phyloP scores from a whole-genome alignment of 2,888 invertebrate species.

The Ophraella communa region DNA sequence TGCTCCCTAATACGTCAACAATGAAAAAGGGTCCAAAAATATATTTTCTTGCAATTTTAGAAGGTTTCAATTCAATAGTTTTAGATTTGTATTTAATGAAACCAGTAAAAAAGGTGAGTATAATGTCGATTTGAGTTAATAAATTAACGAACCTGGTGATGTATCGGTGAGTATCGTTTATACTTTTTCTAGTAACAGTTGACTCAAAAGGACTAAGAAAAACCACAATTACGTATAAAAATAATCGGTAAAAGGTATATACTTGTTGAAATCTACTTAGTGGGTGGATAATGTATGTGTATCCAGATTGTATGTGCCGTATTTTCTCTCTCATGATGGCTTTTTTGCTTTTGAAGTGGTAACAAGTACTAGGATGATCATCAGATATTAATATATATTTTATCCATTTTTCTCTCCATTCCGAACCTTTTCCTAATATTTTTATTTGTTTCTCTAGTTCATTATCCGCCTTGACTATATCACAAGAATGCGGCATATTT shows the following conservation, averaged over 20 bases:
- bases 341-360: conserved; percentile 37
- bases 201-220: conserved; percentile 32
- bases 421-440: background rate
- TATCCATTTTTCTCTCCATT: background rate
- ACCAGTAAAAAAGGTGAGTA: conserved; percentile 37
- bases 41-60: conserved; percentile 31
- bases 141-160: conserved; percentile 14
- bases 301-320: conserved; percentile 29
- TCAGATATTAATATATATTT: conserved; percentile 4
- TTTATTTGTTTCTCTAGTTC: too few species aligned
- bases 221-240: conserved; percentile 30
- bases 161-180: background rate
- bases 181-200: background rate
- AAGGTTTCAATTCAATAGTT: conserved; percentile 24
- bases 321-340: conserved; percentile 32
- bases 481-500: too few species aligned
- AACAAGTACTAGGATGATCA: background rate
- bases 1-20: conserved; percentile 36
- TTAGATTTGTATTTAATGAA: conserved; percentile 16
- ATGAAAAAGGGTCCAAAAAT: conserved; percentile 33
- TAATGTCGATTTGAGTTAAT: conserved; percentile 28
- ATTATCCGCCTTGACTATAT: too few species aligned
- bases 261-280: conserved; percentile 34
- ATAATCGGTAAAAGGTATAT: conserved; percentile 32
- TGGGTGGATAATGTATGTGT: conserved; percentile 39